A percentile compares a stretch with the other conserved stretches of the same genome.
These are phyloP conservation scores for Drosophila bunnanda DNA, from an alignment of 2,888 invertebrate genomes.

Conservation along the genomic window DNA sequence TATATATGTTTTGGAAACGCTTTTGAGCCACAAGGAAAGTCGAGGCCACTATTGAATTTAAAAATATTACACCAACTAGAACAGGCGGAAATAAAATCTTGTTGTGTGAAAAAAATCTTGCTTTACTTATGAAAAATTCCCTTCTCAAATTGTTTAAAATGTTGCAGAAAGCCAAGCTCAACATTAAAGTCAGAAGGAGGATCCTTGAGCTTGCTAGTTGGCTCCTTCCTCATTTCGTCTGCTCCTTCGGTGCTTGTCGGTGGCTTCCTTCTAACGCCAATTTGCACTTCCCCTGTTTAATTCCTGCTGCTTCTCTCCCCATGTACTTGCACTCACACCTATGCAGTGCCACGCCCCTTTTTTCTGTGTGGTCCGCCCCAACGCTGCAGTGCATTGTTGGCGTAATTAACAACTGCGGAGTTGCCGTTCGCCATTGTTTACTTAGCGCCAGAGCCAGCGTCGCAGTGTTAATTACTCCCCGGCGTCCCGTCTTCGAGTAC, in stretches of 20 bases:
- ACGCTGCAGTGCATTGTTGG: conserved; percentile 39
- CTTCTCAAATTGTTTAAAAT: too few species aligned
- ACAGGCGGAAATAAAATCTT: background rate
- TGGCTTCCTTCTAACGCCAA: conserved; percentile 25
- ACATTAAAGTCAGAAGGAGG: background rate
- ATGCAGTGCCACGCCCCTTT: conserved; percentile 51
- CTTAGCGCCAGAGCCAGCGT: conserved; percentile 56
- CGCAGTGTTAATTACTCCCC: conserved; percentile 79
- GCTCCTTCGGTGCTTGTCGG: conserved; percentile 12
- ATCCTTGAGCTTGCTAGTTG: background rate
- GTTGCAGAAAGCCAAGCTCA: too few species aligned
- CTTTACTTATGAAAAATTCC: background rate
- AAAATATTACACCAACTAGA: background rate
- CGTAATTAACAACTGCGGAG: conserved; percentile 68
- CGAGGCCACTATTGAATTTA: too few species aligned
- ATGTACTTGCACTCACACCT: conserved; percentile 11
- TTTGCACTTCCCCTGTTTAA: conserved; percentile 39
- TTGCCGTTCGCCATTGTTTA: conserved; percentile 66
- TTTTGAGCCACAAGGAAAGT: conserved; percentile 30
- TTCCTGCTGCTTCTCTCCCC: conserved; percentile 3
- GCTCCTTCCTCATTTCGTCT: conserved; percentile 11
- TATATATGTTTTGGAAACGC: conserved; percentile 81
- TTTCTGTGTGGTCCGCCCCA: conserved; percentile 1
- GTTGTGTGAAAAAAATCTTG: background rate
- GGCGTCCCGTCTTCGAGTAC: conserved; percentile 26